Conservation (phyloP, 2,797 vertebrate species). For the Pyrocephalus nanus region DNA sequence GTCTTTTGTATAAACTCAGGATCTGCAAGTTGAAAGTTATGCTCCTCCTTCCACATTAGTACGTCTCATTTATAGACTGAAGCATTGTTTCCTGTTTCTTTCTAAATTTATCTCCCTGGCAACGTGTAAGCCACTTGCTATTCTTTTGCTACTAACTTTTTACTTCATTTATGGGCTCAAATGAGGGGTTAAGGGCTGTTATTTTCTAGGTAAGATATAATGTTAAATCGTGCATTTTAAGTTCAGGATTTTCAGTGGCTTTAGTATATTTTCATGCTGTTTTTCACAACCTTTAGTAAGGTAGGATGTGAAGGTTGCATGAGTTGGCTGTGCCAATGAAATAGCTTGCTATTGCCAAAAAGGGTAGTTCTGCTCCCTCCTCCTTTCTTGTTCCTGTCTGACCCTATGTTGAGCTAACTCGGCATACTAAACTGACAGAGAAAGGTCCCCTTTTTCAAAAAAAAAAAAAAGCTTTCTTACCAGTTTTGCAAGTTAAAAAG, state of each 20-base stretch:
- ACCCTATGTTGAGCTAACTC: background rate
- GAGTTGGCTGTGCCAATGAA: background rate
- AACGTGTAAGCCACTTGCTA: background rate
- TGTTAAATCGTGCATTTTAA: background rate
- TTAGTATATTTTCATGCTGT: background rate
- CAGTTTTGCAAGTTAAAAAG: background rate
- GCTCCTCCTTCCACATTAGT: constrained; percentile 38
- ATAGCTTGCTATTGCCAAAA: background rate
- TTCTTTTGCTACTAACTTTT: constrained; percentile 18
- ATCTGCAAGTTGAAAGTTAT: constrained; percentile 6
- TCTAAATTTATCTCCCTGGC: constrained; percentile 49
- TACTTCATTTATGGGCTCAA: background rate
- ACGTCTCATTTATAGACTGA: constrained; percentile 11
- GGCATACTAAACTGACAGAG: background rate
- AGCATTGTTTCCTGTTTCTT: constrained; percentile 43
- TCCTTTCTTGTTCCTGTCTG: constrained; percentile 10
- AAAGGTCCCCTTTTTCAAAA: background rate
- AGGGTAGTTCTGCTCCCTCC: background rate
- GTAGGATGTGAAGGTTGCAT: background rate
- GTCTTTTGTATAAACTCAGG: background rate
- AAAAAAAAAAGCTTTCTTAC: background rate
- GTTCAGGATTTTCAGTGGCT: background rate
- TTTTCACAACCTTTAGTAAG: constrained; percentile 22
- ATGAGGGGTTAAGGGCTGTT: background rate
- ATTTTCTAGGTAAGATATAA: background rate